Evolutionary conservation across 2,888 invertebrate genomes (phyloP).

Genomic region (Cephalotes varians): DNA sequence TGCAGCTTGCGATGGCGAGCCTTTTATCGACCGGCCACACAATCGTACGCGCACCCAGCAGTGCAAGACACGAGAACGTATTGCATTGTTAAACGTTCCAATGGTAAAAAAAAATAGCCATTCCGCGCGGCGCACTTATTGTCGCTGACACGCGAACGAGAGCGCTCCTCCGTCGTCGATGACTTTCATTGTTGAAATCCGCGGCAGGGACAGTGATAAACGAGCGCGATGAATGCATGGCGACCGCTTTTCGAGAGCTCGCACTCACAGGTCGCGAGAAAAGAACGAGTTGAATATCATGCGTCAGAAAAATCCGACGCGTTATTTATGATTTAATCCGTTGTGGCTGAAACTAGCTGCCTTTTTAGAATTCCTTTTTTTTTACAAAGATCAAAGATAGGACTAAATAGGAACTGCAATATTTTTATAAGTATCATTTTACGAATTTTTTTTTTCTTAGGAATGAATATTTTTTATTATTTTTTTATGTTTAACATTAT

Average conservation of each 20-base stretch:
- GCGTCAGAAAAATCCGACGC: constrained; percentile 28
- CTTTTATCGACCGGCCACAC: constrained; percentile 62
- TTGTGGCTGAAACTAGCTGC: not conserved
- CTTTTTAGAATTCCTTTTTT: not conserved
- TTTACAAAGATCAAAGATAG: not conserved
- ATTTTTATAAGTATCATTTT: not conserved
- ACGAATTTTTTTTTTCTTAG: not conserved
- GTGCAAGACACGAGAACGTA: constrained; percentile 22
- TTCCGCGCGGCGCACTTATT: constrained; percentile 31
- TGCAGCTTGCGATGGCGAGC: not conserved
- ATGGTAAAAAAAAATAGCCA: constrained; percentile 27
- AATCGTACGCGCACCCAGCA: constrained; percentile 6
- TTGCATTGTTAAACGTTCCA: constrained; percentile 56
- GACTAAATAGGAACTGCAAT: not conserved
- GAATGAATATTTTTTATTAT: not conserved
- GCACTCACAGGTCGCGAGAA: constrained; percentile 13
- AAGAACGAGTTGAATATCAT: constrained; percentile 31
- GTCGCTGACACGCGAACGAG: constrained; percentile 14
- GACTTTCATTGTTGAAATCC: constrained; percentile 50
- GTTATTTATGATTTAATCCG: constrained; percentile 42
- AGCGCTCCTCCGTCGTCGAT: constrained; percentile 29
- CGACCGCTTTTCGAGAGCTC: constrained; percentile 31
- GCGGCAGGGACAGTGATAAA: constrained; percentile 44
- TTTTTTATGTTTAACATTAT: not conserved
- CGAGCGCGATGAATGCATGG: constrained; percentile 45